Conservation (phyloP, 23 tunicate genomes). For the Styela plicata region DNA sequence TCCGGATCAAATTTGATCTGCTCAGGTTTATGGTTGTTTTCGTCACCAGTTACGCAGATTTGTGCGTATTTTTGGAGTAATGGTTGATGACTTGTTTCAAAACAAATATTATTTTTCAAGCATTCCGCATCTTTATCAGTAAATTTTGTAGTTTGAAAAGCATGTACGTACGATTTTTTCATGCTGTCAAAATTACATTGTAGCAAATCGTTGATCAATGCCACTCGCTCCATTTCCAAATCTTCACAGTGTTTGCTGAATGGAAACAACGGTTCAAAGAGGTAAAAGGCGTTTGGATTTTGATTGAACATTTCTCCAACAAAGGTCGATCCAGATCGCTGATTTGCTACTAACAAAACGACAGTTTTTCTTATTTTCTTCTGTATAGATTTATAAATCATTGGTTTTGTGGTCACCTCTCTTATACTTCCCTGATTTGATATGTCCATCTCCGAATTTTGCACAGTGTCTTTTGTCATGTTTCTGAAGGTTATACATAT, state of each 20-base stretch:
- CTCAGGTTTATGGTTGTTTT: not conserved
- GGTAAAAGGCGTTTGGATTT: conserved; percentile 48
- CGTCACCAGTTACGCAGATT: conserved; percentile 1
- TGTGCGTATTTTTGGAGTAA: conserved; percentile 28
- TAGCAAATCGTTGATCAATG: conserved; percentile 15
- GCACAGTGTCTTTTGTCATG: not conserved
- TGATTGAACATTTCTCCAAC: conserved; percentile 55
- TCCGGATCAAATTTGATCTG: not conserved
- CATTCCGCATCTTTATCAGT: conserved; percentile 52
- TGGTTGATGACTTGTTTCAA: conserved; percentile 33
- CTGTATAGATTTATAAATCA: too few species aligned
- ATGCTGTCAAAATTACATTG: conserved; percentile 37
- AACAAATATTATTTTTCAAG: conserved; percentile 45
- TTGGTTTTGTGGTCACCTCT: too few species aligned
- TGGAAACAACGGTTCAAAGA: conserved; percentile 77
- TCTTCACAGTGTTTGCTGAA: conserved; percentile 48
- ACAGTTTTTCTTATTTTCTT: conserved; percentile 29
- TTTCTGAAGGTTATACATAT: not conserved
- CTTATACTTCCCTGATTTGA: too few species aligned
- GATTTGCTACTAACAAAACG: conserved; percentile 50
- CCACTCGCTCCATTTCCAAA: conserved; percentile 36
- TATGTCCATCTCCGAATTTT: too few species aligned
- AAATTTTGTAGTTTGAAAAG: conserved; percentile 27
- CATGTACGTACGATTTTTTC: conserved; percentile 18
- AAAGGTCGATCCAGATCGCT: conserved; percentile 79